Percentiles rank a stretch among this genome's conserved stretches.
Evolutionary conservation across 2,888 invertebrate species (phyloP).

Genomic region (Thumatha senex): DNA sequence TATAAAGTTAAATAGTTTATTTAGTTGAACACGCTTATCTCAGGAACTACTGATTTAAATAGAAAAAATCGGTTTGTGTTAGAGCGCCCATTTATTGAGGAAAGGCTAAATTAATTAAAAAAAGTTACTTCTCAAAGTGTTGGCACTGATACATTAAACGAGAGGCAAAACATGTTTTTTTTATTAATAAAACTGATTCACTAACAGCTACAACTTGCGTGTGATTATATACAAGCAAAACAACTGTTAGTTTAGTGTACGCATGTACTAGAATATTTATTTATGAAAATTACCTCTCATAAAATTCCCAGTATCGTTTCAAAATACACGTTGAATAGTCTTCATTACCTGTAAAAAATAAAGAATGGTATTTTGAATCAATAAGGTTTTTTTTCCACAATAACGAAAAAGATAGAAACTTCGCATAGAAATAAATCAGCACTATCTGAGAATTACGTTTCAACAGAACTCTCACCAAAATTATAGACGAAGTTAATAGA

Average conservation of each 20-base stretch:
- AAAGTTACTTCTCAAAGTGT: too few species aligned
- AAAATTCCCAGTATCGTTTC: slow-evolving; percentile 67
- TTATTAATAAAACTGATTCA: not conserved
- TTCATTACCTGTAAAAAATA: slow-evolving; percentile 65
- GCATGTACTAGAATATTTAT: slow-evolving; percentile 22
- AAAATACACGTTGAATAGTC: slow-evolving; percentile 62
- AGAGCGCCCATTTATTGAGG: too few species aligned
- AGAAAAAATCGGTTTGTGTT: too few species aligned
- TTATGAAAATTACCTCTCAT: slow-evolving; percentile 64
- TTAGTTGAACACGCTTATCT: too few species aligned
- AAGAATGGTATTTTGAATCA: slow-evolving; percentile 13
- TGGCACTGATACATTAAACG: too few species aligned
- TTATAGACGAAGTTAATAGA: not conserved
- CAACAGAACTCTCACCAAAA: not conserved
- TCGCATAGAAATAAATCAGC: not conserved
- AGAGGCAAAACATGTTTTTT: not conserved
- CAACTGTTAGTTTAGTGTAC: slow-evolving; percentile 31
- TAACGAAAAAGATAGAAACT: not conserved
- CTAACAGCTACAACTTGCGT: slow-evolving; percentile 8
- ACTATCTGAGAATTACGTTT: not conserved
- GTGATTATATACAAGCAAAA: slow-evolving; percentile 32
- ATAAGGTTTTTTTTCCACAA: not conserved
- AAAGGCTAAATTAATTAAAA: too few species aligned
- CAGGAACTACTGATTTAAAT: too few species aligned
- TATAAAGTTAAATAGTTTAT: too few species aligned